Conservation (phyloP, 2,888 invertebrate species). For the Lasius fuliginosus region DNA sequence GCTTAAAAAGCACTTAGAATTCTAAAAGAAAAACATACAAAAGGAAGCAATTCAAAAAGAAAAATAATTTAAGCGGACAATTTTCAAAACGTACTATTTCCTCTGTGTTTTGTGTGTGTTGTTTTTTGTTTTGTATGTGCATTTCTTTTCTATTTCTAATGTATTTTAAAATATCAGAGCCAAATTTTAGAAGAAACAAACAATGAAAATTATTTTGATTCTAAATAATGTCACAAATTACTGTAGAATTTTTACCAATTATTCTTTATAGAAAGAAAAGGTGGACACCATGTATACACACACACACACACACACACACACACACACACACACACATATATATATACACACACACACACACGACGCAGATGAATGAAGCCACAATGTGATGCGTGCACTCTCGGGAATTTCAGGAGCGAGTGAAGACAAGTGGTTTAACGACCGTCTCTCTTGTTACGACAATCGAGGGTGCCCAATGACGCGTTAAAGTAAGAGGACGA, state of each 20-base stretch:
- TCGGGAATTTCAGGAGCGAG: constrained; percentile 47
- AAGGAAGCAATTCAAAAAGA: neutral
- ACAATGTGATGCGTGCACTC: constrained; percentile 11
- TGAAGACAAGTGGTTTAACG: constrained; percentile 60
- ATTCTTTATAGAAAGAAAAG: neutral
- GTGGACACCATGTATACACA: neutral
- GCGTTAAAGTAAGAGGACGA: constrained; percentile 66
- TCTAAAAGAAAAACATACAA: neutral
- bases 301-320: neutral
- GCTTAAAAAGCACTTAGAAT: neutral
- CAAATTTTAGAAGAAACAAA: neutral
- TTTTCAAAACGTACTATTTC: neutral
- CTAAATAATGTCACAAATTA: neutral
- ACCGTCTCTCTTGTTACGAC: constrained; percentile 57
- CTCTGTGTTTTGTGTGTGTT: neutral
- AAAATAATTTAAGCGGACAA: neutral
- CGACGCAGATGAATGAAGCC: constrained; percentile 21
- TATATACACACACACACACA: neutral
- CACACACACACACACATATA: neutral
- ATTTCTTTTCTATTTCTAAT: neutral
- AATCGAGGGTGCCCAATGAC: constrained; percentile 58
- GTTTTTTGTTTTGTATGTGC: neutral
- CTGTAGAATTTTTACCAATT: neutral
- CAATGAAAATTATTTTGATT: neutral
- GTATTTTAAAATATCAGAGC: neutral